Evolutionary conservation across 1,140 invertebrate species (phyloP), one percentile per base, ranked within the genome.

Genomic region (Procambarus virginalis): DNA sequence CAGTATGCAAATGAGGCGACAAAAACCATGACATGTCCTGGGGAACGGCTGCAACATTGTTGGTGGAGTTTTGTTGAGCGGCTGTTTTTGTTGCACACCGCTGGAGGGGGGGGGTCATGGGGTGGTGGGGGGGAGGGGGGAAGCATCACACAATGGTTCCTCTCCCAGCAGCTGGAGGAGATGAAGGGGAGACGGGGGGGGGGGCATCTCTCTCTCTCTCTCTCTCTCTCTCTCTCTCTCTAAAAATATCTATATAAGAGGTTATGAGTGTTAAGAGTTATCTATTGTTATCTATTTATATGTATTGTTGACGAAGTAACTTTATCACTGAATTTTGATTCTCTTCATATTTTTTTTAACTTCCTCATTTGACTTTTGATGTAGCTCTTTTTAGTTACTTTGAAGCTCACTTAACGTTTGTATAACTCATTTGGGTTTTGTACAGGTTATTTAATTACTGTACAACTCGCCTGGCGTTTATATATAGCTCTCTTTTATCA

Each of bases 1-100:
- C 68, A 4, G n/a, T 73, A 73, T 73, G 68, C 68, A 73, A 73
- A 73, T 73, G n/a, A 73, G 68, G 68, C 20, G 22, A 73, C 68
- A 73, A 73, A 73, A 73, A 73, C 34, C 68, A 22, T 34, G 68
- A 34, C 68, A n/a, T 73, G 68, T 73, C 68, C 5, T 73, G 68
- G 20, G 8, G n/a, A 73, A 10, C 68, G 68, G 68, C 68, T 73
- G 68, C 68, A 73, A 73, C 68, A 73, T 34, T 73, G n/a, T 73
- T 2, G 20, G n/a, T 0, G 34, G 20, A 73, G 68, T 73, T 73
- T 73, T 73, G 68, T 73, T 73, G 68, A 73, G 68, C 68, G 68
- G 4, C n/a, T 73, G 68, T 73, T 73, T 73, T 73, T 73, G 68
- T 73, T 73, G 68, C 68, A 73, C 20, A 20, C 34, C 34, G 68